Evolutionary conservation across 92 coral and sea anemone species (phyloP), one percentile per base, ranked within the genome.

Genomic region (Blastomussa wellsi): DNA sequence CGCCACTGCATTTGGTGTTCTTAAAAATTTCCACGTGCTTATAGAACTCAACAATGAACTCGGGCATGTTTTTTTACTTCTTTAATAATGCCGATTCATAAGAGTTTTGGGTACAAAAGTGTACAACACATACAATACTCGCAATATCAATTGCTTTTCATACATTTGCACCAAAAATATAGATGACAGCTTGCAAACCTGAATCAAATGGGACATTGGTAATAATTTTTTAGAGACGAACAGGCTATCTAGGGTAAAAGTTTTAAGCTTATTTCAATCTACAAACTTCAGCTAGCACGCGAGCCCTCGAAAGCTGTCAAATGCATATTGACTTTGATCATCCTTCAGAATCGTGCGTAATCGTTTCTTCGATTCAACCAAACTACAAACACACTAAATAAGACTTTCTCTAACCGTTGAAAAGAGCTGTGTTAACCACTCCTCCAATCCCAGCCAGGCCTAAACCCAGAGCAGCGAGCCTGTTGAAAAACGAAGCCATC

Each of bases 391-490:
- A 39, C 24, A 38, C 19, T 28, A 41, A 64, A 24, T 8, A 16
- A 17, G 15, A 71, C 8, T 20, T 79, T 57, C 31, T 47, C 93
- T 94, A 82, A 97, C 99, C 99, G 67, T 97, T 97, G 77, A 85
- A 97, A 44, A 97, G 92, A 24, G 99, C 99, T 33, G 99, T 92
- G 81, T 93, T 97, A 11, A 94, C 95, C 1, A 97, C 99, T 10
- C 99, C 99, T 9, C 99, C 99, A 57, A 93, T 92, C n/a, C 92
- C 97, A 67, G 99, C 99, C 60, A 90, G 91, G 32, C 99, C 99
- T 42, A 94, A 75, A 84, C 99, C 99, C 42, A 97, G 82, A 24
- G 89, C 90, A 42, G 97, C 99, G 41, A 97, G 17, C 78, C 49
- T 91, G 84, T 95, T 97, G 72, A 97, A 85, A 88, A 97, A 94